Evolutionary conservation across 2,888 invertebrate species (phyloP).

Genomic region (Philopedon plagiatum): DNA sequence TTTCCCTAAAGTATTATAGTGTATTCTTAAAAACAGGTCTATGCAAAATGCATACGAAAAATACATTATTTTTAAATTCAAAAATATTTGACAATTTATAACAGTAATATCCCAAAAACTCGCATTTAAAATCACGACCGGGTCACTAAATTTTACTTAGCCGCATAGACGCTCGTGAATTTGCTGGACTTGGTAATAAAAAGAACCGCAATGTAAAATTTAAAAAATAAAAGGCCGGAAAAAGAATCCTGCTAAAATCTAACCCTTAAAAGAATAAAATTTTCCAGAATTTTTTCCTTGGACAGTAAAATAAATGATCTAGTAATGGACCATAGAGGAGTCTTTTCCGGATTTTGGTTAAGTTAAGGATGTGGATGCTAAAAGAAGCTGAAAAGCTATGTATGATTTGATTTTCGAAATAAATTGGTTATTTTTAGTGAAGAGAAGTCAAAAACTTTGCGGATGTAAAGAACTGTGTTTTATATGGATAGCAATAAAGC

Average conservation of each 20-base stretch:
- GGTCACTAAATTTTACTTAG: not conserved
- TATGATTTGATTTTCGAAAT: not conserved
- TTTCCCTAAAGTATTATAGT: no score
- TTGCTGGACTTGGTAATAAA: not conserved
- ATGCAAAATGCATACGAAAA: no score
- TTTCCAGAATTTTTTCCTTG: not conserved
- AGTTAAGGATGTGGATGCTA: not conserved
- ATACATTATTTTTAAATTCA: no score
- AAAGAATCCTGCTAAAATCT: conserved; percentile 3
- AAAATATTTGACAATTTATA: no score
- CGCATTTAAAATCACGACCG: no score
- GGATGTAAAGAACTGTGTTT: no score
- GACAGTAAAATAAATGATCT: conserved; percentile 14
- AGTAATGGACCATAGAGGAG: not conserved
- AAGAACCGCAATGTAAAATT: not conserved
- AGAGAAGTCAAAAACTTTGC: not conserved
- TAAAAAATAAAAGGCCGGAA: not conserved
- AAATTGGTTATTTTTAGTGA: not conserved
- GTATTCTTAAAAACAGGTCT: no score
- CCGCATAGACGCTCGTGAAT: not conserved
- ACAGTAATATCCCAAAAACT: no score
- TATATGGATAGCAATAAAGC: no score
- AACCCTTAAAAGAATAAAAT: not conserved
- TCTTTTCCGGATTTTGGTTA: conserved; percentile 3
- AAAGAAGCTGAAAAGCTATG: not conserved